These are phyloP conservation scores for Hafferia zeledoni DNA, from an alignment of 2,797 vertebrate species.

Conservation along the genomic window DNA sequence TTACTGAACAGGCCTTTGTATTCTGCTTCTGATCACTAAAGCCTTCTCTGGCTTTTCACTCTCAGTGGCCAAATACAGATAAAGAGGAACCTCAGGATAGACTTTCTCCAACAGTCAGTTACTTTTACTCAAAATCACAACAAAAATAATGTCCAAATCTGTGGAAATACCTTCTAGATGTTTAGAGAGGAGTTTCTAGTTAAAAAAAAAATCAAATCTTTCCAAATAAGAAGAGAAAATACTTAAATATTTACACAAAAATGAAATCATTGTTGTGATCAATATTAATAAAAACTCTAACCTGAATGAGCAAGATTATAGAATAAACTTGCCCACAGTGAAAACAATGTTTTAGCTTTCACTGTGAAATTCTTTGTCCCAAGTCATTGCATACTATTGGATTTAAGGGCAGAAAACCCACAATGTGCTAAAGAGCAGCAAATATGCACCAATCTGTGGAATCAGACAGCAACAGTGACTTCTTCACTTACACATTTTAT, in stretches of 20 bases:
- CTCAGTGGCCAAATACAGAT: background rate
- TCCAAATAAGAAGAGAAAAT: background rate
- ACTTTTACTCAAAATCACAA: background rate
- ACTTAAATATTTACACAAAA: background rate
- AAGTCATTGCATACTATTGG: background rate
- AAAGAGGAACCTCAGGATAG: background rate
- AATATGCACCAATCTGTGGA: background rate
- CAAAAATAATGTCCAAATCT: background rate
- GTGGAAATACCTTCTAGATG: background rate
- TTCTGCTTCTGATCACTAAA: background rate
- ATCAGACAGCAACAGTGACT: background rate
- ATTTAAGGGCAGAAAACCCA: background rate
- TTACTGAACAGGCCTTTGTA: background rate
- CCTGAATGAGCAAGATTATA: background rate
- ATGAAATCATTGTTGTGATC: background rate
- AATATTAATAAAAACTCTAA: background rate
- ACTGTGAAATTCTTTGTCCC: background rate
- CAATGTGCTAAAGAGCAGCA: background rate
- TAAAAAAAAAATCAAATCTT: background rate
- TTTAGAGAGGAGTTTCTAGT: background rate
- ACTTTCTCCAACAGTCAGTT: background rate
- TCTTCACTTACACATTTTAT: background rate
- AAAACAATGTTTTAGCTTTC: background rate
- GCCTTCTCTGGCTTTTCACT: background rate
- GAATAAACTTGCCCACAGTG: background rate